phyloP scores from a whole-genome alignment of 1,140 invertebrate species.

The Condylostylus longicornis region DNA sequence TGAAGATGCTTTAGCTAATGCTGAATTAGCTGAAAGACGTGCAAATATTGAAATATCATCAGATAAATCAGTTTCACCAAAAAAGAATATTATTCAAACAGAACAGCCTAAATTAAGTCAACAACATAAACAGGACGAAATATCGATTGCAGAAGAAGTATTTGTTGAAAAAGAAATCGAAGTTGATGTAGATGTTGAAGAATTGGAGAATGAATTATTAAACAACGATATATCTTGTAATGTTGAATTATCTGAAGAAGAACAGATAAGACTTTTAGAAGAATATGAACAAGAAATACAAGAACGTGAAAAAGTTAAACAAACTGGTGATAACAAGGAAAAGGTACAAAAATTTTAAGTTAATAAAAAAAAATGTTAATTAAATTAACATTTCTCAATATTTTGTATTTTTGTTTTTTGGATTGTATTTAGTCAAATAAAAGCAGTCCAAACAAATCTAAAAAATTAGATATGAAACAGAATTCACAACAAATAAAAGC shows the following conservation, averaged over 20 bases:
- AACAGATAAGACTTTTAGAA: conserved; percentile 29
- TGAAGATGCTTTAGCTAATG: conserved; percentile 31
- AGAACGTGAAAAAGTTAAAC: conserved; percentile 6
- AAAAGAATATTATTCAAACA: conserved; percentile 4
- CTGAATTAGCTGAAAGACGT: conserved; percentile 6
- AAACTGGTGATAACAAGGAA: not conserved
- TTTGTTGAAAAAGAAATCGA: too few species aligned
- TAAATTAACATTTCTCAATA: not conserved
- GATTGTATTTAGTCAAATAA: not conserved
- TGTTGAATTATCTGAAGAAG: conserved; percentile 30
- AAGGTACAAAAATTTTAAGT: not conserved
- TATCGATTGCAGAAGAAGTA: not conserved
- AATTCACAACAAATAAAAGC: too few species aligned
- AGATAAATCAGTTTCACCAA: conserved; percentile 1
- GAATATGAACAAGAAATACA: conserved; percentile 32
- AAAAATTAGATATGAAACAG: too few species aligned
- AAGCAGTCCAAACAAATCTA: too few species aligned
- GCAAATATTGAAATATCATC: conserved; percentile 2
- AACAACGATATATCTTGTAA: conserved; percentile 19
- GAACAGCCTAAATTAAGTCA: conserved; percentile 7
- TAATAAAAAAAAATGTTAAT: not conserved
- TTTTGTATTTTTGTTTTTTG: not conserved
- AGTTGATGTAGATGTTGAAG: not conserved
- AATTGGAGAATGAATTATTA: conserved; percentile 10
- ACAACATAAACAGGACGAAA: not conserved